Evolutionary conservation across 2,797 vertebrate species (phyloP).

Genomic region (Brachyrhaphis roseni): DNA sequence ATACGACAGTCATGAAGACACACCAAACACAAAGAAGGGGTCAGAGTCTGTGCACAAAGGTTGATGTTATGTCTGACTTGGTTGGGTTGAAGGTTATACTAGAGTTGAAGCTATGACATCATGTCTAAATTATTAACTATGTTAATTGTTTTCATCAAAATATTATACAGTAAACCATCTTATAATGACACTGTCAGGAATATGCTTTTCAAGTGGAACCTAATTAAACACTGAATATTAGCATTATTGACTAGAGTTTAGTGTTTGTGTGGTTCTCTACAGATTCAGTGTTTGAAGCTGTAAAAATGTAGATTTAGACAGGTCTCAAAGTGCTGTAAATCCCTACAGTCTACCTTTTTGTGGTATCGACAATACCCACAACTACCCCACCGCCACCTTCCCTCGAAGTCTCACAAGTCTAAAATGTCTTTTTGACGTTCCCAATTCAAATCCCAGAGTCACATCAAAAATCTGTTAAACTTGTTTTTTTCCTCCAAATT

Average conservation of each 20-base stretch:
- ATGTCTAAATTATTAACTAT: not conserved
- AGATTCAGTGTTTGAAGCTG: not conserved
- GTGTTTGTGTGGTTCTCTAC: too few species aligned
- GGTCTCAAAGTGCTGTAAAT: slow-evolving; percentile 15
- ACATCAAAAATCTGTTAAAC: slow-evolving; percentile 73
- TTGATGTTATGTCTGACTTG: not conserved
- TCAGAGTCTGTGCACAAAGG: not conserved
- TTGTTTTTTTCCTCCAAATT: slow-evolving; percentile 57
- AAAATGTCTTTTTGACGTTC: slow-evolving; percentile 56
- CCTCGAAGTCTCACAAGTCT: slow-evolving; percentile 36
- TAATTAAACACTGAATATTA: not conserved
- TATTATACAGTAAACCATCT: not conserved
- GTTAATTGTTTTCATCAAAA: not conserved
- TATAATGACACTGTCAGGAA: not conserved
- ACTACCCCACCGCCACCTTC: slow-evolving; percentile 44
- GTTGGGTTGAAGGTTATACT: not conserved
- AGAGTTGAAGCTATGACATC: not conserved
- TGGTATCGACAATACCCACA: slow-evolving; percentile 49
- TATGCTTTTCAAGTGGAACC: not conserved
- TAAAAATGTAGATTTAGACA: slow-evolving; percentile 12
- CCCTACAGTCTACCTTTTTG: slow-evolving; percentile 23
- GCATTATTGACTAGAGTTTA: not conserved
- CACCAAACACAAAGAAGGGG: not conserved
- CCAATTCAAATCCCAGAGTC: slow-evolving; percentile 46
- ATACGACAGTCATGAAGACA: not conserved